These are phyloP conservation scores for Cynopterus brachyotis DNA, from an alignment of 2,113 vertebrate species.

Conservation along the genomic window DNA sequence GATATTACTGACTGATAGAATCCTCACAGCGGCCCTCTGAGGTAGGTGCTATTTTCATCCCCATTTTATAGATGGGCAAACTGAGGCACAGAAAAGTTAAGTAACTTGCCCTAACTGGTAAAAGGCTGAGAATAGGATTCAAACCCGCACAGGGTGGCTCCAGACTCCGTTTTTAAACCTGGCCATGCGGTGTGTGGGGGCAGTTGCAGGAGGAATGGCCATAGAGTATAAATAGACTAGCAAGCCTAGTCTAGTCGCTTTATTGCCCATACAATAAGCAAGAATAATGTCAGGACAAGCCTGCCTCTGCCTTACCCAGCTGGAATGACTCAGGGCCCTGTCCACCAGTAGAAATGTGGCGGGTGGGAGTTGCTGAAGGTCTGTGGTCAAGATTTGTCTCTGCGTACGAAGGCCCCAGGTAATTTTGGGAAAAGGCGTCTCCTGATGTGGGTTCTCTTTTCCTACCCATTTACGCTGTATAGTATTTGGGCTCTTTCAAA, in stretches of 20 bases:
- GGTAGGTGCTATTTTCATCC: background rate
- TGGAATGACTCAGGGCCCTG: background rate
- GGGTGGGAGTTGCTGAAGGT: background rate
- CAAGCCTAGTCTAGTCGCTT: background rate
- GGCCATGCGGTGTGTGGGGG: background rate
- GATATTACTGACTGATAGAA: background rate
- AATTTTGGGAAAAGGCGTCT: background rate
- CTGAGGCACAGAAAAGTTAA: background rate
- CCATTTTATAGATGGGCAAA: constrained; percentile 44
- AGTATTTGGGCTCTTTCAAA: background rate
- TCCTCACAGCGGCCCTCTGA: background rate
- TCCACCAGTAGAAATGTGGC: background rate
- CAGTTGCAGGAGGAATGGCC: background rate
- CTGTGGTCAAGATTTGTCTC: background rate
- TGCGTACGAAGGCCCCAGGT: background rate
- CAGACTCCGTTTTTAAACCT: background rate
- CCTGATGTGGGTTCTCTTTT: fast-evolving
- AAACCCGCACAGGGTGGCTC: constrained; percentile 34
- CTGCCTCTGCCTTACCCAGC: background rate
- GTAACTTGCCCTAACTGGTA: constrained; percentile 48
- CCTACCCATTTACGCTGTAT: background rate
- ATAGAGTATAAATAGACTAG: background rate
- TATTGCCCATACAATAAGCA: background rate
- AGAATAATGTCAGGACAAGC: background rate
- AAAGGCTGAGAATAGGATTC: constrained; percentile 7